phyloP scores from a whole-genome alignment of 2,888 invertebrate genomes.

The Thyatira batis region DNA sequence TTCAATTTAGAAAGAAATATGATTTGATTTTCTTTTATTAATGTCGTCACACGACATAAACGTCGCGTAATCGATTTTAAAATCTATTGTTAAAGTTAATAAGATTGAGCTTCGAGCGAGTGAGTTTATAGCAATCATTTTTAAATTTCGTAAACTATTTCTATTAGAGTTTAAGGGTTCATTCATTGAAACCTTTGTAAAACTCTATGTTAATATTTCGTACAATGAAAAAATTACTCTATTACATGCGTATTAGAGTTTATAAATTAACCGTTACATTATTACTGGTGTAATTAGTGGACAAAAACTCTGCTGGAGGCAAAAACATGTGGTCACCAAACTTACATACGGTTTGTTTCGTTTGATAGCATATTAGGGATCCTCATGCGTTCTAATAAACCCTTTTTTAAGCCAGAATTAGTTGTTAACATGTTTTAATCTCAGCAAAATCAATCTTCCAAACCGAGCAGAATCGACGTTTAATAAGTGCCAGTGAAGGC shows the following conservation, averaged over 20 bases:
- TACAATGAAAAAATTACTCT: background rate
- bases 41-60: background rate
- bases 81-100: background rate
- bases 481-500: too few species aligned
- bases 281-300: slow-evolving; percentile 19
- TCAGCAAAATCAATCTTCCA: too few species aligned
- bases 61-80: background rate
- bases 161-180: background rate
- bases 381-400: background rate
- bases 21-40: background rate
- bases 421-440: too few species aligned
- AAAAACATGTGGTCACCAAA: slow-evolving; percentile 40
- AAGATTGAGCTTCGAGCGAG: too few species aligned
- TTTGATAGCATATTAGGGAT: background rate
- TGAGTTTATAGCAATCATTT: background rate
- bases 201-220: background rate
- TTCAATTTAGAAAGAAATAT: background rate
- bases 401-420: too few species aligned
- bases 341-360: background rate
- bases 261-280: background rate
- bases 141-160: background rate
- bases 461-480: too few species aligned
- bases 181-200: background rate
- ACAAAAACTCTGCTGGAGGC: slow-evolving; percentile 39
- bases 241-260: background rate